Evolutionary conservation across 2,797 vertebrate genomes (phyloP).

Genomic region (Coluber constrictor): DNA sequence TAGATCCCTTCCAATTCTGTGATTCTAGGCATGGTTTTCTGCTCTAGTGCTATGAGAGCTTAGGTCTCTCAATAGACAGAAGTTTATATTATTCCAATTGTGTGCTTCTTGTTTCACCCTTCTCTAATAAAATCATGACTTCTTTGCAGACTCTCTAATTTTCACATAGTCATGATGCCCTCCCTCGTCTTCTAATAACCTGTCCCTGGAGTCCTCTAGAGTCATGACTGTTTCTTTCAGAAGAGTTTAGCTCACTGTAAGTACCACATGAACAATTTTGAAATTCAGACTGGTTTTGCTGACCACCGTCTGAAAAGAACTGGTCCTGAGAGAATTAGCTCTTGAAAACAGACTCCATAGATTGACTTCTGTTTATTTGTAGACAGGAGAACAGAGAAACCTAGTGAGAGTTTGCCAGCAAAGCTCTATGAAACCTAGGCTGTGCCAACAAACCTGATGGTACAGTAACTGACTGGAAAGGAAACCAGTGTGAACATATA

Average conservation of each 20-base stretch:
- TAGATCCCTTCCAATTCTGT: neutral
- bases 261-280: slow-evolving; percentile 43
- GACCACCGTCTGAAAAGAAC: slow-evolving; percentile 34
- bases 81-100: neutral
- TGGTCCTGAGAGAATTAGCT: slow-evolving; percentile 41
- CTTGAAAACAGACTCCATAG: slow-evolving; percentile 42
- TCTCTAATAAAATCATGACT: slow-evolving; percentile 12
- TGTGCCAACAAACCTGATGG: slow-evolving; percentile 24
- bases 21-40: neutral
- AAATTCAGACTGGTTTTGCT: slow-evolving; percentile 41
- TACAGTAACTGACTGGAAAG: neutral
- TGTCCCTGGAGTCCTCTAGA: slow-evolving; percentile 25
- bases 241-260: slow-evolving; percentile 32
- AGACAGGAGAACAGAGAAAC: slow-evolving; percentile 26
- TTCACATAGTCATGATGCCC: slow-evolving; percentile 21
- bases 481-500: slow-evolving; percentile 1
- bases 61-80: neutral
- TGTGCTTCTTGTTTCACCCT: neutral
- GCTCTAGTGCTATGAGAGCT: neutral
- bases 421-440: neutral
- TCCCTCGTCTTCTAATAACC: slow-evolving; percentile 32
- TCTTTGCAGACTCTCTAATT: slow-evolving; percentile 10
- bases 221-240: slow-evolving; percentile 37
- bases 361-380: slow-evolving; percentile 37
- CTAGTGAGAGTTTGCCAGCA: slow-evolving; percentile 30